phyloP scores from a whole-genome alignment of 2,888 invertebrate genomes.

The Polydrusus pterygomalis region DNA sequence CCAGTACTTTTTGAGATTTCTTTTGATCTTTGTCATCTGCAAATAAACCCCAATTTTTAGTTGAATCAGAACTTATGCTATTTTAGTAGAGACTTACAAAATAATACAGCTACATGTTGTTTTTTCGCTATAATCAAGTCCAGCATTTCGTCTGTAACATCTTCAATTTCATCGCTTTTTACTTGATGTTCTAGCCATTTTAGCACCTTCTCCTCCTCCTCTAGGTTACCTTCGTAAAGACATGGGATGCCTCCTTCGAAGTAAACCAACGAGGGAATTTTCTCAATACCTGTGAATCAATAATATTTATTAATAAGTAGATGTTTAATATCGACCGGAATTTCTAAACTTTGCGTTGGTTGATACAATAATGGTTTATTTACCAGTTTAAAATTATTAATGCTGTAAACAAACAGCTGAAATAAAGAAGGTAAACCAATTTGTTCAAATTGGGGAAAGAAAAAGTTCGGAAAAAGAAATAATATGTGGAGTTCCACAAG shows the following conservation, averaged over 20 bases:
- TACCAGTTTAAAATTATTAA: too few species aligned
- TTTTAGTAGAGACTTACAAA: constrained; percentile 81
- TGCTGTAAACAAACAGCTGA: too few species aligned
- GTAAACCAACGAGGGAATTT: constrained; percentile 89
- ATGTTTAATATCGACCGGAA: neutral
- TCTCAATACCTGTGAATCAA: constrained; percentile 77
- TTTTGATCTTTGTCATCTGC: constrained; percentile 93
- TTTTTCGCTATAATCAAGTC: constrained; percentile 91
- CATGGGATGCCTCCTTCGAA: constrained; percentile 85
- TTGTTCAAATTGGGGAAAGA: too few species aligned
- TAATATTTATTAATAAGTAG: neutral
- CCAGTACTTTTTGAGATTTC: constrained; percentile 89
- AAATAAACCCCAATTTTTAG: neutral
- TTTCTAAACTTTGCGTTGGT: too few species aligned
- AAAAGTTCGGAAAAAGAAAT: too few species aligned
- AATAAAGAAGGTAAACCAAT: too few species aligned
- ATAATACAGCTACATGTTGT: constrained; percentile 91
- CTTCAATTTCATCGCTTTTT: constrained; percentile 93
- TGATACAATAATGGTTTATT: too few species aligned
- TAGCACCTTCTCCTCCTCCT: constrained; percentile 91
- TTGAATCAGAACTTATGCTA: too few species aligned
- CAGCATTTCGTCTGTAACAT: constrained; percentile 95
- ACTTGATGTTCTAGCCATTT: constrained; percentile 90
- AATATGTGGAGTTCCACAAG: too few species aligned
- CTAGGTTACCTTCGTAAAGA: constrained; percentile 87